Conservation (phyloP, 2,113 vertebrate species). For the Chaetura pelagica region DNA sequence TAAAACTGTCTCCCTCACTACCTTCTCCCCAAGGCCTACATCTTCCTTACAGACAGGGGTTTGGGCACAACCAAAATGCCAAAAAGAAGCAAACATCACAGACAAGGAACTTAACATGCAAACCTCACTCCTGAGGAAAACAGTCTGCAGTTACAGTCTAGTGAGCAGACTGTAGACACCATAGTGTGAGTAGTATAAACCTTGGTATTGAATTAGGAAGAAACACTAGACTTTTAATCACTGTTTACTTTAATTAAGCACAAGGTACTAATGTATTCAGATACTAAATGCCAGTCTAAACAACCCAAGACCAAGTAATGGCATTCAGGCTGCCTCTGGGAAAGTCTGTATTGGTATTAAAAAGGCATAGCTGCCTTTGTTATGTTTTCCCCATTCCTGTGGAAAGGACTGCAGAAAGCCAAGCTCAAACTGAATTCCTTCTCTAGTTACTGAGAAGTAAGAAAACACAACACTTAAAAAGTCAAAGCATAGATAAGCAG, state of each 20-base stretch:
- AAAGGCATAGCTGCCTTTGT: neutral
- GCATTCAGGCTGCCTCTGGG: slow-evolving; percentile 1
- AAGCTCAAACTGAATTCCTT: neutral
- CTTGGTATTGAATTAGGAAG: slow-evolving; percentile 27
- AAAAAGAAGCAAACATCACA: neutral
- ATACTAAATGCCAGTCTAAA: slow-evolving; percentile 42
- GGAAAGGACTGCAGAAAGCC: neutral
- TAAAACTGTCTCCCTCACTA: neutral
- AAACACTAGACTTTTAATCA: slow-evolving; percentile 43
- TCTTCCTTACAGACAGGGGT: neutral
- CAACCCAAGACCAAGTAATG: neutral
- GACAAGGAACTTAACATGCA: neutral
- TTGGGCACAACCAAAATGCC: neutral
- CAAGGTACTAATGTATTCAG: slow-evolving; percentile 38
- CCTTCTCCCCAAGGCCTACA: neutral
- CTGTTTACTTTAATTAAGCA: slow-evolving; percentile 52
- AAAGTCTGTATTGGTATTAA: neutral
- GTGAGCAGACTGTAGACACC: too few species aligned
- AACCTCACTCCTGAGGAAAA: neutral
- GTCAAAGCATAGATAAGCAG: neutral
- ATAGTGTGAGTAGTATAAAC: neutral
- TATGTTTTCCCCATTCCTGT: neutral
- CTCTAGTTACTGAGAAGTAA: neutral
- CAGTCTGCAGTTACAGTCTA: neutral
- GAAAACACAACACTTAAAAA: neutral